These are phyloP conservation scores for Cheirogaleus major DNA, from an alignment of 2,797 vertebrate genomes.

Conservation along the genomic window DNA sequence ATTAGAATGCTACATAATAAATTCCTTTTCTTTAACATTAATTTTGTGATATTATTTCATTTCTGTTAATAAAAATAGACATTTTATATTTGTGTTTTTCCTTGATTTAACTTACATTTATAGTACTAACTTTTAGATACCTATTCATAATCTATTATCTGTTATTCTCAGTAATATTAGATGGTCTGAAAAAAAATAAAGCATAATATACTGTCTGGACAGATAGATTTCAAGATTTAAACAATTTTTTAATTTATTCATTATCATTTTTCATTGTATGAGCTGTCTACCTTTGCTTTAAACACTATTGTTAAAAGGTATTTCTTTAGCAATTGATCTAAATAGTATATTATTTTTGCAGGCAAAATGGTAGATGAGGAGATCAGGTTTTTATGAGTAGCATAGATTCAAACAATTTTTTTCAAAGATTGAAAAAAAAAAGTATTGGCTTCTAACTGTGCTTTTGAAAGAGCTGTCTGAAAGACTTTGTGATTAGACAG, in stretches of 20 bases:
- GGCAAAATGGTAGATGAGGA: neutral
- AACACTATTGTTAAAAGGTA: neutral
- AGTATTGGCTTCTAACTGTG: neutral
- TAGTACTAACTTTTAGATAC: conserved; percentile 14
- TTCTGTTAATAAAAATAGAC: conserved; percentile 23
- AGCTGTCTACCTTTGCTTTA: neutral
- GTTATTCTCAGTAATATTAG: neutral
- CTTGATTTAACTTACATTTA: neutral
- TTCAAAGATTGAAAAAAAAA: neutral
- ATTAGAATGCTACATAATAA: conserved; percentile 67
- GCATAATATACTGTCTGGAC: neutral
- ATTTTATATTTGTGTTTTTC: conserved; percentile 18
- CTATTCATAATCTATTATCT: neutral
- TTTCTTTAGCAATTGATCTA: neutral
- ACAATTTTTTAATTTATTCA: neutral
- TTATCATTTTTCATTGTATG: conserved; percentile 43
- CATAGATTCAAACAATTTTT: conserved; percentile 22
- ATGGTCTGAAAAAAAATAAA: neutral
- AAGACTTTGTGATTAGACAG: neutral
- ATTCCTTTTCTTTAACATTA: conserved; percentile 59
- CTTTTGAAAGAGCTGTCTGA: neutral
- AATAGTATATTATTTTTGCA: neutral
- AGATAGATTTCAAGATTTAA: neutral
- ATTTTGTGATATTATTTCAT: conserved; percentile 51
- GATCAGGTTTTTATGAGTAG: neutral